Percentiles rank a stretch among this genome's conserved stretches.
Evolutionary conservation across 2,888 invertebrate species (phyloP).

Genomic region (Ypsolopha sequella): DNA sequence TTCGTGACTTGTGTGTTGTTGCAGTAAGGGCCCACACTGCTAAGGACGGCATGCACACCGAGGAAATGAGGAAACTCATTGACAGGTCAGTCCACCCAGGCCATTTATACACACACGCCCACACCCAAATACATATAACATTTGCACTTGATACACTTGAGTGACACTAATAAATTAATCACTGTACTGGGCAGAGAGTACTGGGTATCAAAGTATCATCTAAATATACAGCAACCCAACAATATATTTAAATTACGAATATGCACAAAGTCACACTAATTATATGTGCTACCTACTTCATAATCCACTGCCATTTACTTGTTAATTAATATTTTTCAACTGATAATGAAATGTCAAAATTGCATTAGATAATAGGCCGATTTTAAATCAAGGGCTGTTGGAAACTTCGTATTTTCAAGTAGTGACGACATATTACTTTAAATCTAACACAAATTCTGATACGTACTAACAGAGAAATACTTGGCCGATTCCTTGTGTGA

Average conservation of each 20-base stretch:
- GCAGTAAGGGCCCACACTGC: conserved; percentile 76
- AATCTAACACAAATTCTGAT: neutral
- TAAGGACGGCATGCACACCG: conserved; percentile 95
- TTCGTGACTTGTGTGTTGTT: conserved; percentile 69
- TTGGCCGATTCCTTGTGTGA: conserved; percentile 44
- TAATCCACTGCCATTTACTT: no score
- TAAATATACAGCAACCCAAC: no score
- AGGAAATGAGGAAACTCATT: conserved; percentile 97
- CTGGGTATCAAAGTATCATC: no score
- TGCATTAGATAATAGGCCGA: no score
- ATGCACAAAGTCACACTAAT: no score
- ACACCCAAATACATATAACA: neutral
- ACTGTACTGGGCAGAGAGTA: no score
- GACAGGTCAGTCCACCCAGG: conserved; percentile 86
- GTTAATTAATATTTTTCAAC: neutral
- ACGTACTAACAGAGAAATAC: conserved; percentile 1
- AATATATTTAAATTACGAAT: no score
- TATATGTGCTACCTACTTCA: no score
- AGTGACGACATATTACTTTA: neutral
- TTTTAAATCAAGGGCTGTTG: no score
- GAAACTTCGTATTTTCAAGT: neutral
- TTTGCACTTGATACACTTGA: neutral
- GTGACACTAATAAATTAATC: conserved; percentile 3
- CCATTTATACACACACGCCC: conserved; percentile 21
- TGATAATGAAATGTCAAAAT: neutral